A percentile compares a stretch with the other conserved stretches of the same genome.
Conservation (phyloP, 2,888 invertebrate species). For the Brachylomia viminalis region DNA sequence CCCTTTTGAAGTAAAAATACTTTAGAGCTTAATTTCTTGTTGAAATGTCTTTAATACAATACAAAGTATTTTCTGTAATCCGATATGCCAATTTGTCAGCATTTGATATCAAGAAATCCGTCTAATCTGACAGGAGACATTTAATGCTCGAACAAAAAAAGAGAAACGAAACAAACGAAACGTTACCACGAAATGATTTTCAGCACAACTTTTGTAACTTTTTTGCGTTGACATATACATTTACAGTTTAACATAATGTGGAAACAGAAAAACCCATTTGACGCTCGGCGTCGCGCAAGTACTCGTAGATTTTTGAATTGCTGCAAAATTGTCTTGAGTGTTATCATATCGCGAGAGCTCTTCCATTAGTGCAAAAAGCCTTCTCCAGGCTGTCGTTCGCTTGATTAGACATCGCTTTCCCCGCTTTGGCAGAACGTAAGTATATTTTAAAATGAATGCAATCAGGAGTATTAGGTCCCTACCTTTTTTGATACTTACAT, state of each 20-base stretch:
- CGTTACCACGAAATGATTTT: slow-evolving; percentile 33
- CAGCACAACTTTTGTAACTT: slow-evolving; percentile 26
- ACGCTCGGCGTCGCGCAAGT: slow-evolving; percentile 44
- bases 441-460: slow-evolving; percentile 61
- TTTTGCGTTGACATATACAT: slow-evolving; percentile 32
- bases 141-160: slow-evolving; percentile 33
- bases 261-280: slow-evolving; percentile 59
- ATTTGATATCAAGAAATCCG: slow-evolving; percentile 15
- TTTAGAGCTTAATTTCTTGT: not conserved
- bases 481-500: slow-evolving; percentile 40
- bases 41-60: not conserved
- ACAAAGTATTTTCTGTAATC: not conserved
- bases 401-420: slow-evolving; percentile 73
- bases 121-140: slow-evolving; percentile 34
- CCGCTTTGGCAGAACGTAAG: slow-evolving; percentile 53
- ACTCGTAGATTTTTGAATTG: slow-evolving; percentile 66
- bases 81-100: slow-evolving; percentile 1
- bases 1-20: not conserved
- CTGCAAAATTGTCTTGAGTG: slow-evolving; percentile 70
- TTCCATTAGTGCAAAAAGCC: slow-evolving; percentile 73
- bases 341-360: slow-evolving; percentile 70
- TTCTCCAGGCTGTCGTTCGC: slow-evolving; percentile 66
- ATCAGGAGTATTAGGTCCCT: slow-evolving; percentile 52
- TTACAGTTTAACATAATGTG: slow-evolving; percentile 48
- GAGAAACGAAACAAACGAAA: slow-evolving; percentile 4